Conservation (phyloP, 2,888 invertebrate genomes). For the Sesia apiformis region DNA sequence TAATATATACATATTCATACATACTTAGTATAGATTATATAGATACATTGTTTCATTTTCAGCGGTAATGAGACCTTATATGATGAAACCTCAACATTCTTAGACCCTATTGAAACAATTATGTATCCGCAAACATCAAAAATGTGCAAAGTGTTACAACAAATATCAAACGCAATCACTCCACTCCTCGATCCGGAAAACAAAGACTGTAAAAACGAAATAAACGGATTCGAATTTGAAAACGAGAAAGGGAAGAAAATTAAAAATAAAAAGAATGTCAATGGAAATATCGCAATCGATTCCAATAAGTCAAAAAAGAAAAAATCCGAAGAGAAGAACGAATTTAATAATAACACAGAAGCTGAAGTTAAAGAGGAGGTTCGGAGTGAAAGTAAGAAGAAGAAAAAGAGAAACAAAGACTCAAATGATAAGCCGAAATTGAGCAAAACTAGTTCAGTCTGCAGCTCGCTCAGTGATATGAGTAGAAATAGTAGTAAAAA, state of each 20-base stretch:
- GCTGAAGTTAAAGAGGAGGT: conserved; percentile 3
- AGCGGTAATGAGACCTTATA: too few relatives aligned
- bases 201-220: conserved; percentile 4
- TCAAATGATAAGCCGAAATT: conserved; percentile 24
- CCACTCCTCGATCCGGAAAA: conserved; percentile 14
- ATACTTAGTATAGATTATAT: too few relatives aligned
- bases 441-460: conserved; percentile 44
- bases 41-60: too few relatives aligned
- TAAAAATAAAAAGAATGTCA: conserved; percentile 12
- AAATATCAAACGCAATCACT: conserved; percentile 28
- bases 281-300: conserved; percentile 9
- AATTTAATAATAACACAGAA: conserved; percentile 10
- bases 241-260: conserved; percentile 14
- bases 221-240: conserved; percentile 16
- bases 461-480: conserved; percentile 52
- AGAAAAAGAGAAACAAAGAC: conserved; percentile 16
- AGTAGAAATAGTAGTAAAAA: conserved; percentile 31
- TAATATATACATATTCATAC: too few relatives aligned
- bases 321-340: conserved; percentile 5
- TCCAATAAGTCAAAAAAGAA: conserved; percentile 2
- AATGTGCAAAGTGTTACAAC: conserved; percentile 34
- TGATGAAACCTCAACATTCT: too few relatives aligned
- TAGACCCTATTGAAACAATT: background rate
- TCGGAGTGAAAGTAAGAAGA: conserved; percentile 2
- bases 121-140: conserved; percentile 23